phyloP scores from a whole-genome alignment of 2,113 vertebrate species.

The Cynocephalus volans region DNA sequence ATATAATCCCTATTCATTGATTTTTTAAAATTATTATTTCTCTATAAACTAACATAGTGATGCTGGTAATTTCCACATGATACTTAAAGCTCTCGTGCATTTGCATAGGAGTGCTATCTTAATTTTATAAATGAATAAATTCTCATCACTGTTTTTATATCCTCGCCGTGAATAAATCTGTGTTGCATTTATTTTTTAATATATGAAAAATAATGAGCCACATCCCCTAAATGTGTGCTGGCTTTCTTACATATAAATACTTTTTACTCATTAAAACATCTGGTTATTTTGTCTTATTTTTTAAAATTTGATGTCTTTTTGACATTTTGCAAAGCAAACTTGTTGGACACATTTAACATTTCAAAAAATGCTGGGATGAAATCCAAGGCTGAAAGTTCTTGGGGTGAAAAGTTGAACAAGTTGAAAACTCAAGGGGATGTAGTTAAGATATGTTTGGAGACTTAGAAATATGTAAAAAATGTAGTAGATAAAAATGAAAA shows the following conservation, averaged over 20 bases:
- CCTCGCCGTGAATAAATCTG: not conserved
- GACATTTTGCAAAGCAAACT: constrained; percentile 47
- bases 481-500: constrained; percentile 50
- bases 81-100: not conserved
- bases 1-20: not conserved
- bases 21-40: not conserved
- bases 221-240: not conserved
- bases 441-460: constrained; percentile 59
- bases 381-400: constrained; percentile 25
- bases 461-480: constrained; percentile 50
- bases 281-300: not conserved
- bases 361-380: constrained; percentile 45
- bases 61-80: constrained; percentile 8
- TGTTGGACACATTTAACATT: constrained; percentile 26
- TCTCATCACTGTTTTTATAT: not conserved
- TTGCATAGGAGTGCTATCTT: constrained; percentile 33
- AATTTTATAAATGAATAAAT: constrained; percentile 39
- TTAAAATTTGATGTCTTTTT: not conserved
- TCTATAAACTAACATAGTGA: not conserved
- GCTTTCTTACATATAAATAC: not conserved
- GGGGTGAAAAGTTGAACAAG: not conserved
- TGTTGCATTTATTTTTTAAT: constrained; percentile 27
- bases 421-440: constrained; percentile 44
- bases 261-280: constrained; percentile 42
- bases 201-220: not conserved